Evolutionary conservation across 2,797 vertebrate species (phyloP).

Genomic region (Lutjanus argentimaculatus): DNA sequence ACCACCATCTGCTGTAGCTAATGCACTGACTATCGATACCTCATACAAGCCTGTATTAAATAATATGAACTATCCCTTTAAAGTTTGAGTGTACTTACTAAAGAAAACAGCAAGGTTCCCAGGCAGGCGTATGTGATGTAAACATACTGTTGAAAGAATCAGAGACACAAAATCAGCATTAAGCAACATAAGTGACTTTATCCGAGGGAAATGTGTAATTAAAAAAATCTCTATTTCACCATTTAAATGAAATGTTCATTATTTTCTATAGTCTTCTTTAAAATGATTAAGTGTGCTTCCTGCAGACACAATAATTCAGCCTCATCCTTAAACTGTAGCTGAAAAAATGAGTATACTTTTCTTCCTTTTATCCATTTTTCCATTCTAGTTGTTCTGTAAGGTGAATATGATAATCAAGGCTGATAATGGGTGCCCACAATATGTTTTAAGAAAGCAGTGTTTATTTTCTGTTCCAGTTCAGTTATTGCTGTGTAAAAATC

Average conservation of each 20-base stretch:
- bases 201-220: neutral
- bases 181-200: slow-evolving; percentile 2
- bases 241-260: neutral
- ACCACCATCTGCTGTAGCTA: too few species aligned
- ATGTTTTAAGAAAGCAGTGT: slow-evolving; percentile 5
- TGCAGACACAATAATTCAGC: neutral
- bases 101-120: slow-evolving; percentile 87
- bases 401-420: slow-evolving; percentile 17
- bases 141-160: slow-evolving; percentile 80
- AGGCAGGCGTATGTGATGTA: slow-evolving; percentile 86
- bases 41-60: too few species aligned
- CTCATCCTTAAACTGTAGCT: neutral
- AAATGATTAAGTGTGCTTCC: neutral
- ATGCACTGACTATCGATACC: too few species aligned
- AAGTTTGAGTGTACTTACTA: slow-evolving; percentile 82
- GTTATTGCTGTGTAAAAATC: slow-evolving; percentile 24
- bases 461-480: slow-evolving; percentile 23
- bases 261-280: neutral
- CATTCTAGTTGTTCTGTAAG: neutral
- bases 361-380: neutral
- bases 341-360: neutral
- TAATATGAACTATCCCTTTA: too few species aligned
- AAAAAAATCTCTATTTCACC: neutral
- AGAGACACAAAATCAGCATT: slow-evolving; percentile 52
- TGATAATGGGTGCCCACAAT: slow-evolving; percentile 16